Evolutionary conservation across 1,140 invertebrate species (phyloP).

Genomic region (Archegozetes longisetosus): DNA sequence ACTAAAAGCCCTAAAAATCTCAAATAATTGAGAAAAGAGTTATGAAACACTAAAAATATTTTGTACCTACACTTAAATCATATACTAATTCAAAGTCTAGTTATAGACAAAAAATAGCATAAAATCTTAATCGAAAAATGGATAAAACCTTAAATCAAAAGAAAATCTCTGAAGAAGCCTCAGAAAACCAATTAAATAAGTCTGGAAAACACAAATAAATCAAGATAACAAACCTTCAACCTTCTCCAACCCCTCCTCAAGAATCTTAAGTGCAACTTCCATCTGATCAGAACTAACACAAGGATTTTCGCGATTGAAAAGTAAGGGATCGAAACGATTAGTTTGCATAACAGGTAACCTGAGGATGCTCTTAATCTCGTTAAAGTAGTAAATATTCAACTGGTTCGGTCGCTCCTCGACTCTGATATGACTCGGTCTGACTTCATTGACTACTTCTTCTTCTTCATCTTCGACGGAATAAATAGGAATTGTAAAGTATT

Average conservation of each 20-base stretch:
- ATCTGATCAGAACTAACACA: background rate
- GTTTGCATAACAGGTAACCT: slow-evolving; percentile 26
- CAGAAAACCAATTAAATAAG: too few relatives aligned
- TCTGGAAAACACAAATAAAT: too few relatives aligned
- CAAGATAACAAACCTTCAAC: too few relatives aligned
- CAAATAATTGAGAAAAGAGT: too few relatives aligned
- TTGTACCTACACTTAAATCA: too few relatives aligned
- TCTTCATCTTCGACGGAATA: background rate
- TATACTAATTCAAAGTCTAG: too few relatives aligned
- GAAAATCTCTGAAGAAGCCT: too few relatives aligned
- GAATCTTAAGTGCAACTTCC: background rate
- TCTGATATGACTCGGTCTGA: background rate
- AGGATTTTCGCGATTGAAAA: background rate
- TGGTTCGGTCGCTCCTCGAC: background rate
- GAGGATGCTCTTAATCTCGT: slow-evolving; percentile 36
- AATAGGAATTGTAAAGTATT: slow-evolving; percentile 27
- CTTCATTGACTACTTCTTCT: background rate
- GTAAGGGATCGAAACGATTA: background rate
- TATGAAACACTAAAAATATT: too few relatives aligned
- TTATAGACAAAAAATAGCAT: too few relatives aligned
- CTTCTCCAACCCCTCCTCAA: background rate
- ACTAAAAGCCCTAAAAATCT: too few relatives aligned
- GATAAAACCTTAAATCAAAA: too few relatives aligned
- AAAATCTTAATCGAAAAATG: too few relatives aligned
- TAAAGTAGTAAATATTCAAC: background rate